phyloP scores from a whole-genome alignment of 2,888 invertebrate species.

The Hecatera dysodea region DNA sequence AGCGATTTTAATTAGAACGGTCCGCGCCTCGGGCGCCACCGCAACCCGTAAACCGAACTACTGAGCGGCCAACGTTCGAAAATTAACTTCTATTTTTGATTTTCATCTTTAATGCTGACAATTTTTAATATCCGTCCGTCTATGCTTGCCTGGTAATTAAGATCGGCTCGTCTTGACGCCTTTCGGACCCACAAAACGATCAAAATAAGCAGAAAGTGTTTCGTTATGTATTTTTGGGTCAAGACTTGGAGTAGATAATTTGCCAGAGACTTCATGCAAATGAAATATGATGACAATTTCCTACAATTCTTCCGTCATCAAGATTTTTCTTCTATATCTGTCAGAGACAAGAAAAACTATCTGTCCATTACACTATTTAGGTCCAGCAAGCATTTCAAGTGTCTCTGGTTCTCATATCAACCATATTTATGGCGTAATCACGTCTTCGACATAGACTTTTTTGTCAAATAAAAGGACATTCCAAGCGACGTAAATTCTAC shows the following conservation, averaged over 20 bases:
- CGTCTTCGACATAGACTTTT: constrained; percentile 42
- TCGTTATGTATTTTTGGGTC: constrained; percentile 18
- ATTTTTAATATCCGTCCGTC: constrained; percentile 65
- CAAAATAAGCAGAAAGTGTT: constrained; percentile 32
- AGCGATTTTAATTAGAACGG: constrained; percentile 89
- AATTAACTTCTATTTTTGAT: constrained; percentile 70
- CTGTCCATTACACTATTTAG: constrained; percentile 46
- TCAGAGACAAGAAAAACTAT: constrained; percentile 30
- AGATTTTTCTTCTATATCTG: constrained; percentile 37
- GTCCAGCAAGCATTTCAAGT: constrained; percentile 38
- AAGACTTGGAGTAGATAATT: constrained; percentile 13
- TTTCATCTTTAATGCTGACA: constrained; percentile 71
- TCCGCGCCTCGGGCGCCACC: constrained; percentile 84
- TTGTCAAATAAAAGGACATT: constrained; percentile 56
- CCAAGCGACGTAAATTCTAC: constrained; percentile 52
- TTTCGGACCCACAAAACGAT: constrained; percentile 43
- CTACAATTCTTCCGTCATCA: constrained; percentile 11
- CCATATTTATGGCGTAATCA: constrained; percentile 48
- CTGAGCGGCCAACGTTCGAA: constrained; percentile 69
- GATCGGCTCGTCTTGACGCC: constrained; percentile 56
- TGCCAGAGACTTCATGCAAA: constrained; percentile 10
- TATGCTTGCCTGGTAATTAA: constrained; percentile 71
- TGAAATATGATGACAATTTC: not conserved
- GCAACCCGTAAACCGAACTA: constrained; percentile 81
- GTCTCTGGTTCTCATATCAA: constrained; percentile 32